Base-by-base conservation (phyloP, 2,113 vertebrate genomes). In the Chaetops frenatus region DNA sequence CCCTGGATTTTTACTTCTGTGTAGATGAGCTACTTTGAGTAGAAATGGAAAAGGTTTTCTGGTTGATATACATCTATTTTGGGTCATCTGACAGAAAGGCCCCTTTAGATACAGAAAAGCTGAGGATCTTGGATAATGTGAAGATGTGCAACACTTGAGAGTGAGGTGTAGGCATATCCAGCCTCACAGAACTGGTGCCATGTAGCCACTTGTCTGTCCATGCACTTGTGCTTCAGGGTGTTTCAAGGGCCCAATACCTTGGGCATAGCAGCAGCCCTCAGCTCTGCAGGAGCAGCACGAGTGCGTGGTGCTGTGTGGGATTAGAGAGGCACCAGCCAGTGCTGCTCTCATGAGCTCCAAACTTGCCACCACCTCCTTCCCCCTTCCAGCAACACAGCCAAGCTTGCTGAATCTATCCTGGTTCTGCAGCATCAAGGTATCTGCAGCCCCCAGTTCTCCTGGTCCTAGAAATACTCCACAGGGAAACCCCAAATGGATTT, bases 301-400 rank as follows among this genome's bases (percentile, higher is more conserved):
- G 44, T 45, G 61, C 0, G 0, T 74, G 60, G 56, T 27, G 44
- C 27, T 28, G 58, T 12, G 67, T 50, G 79, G 80, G 62, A 72
- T 70, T 58, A 48, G 54, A 57, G 1, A 36, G 69, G 42, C 82
- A 25, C 42, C 76, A 56, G 33, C 42, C 88, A 21, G 8, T 44
- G 35, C 69, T 1, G 0, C 44, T 58, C 35, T n/a, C 9, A 6
- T 1, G 0, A 77, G 29, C 47, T 47, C 42, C 33, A 2, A 29
- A 17, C 64, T 28, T 6, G 0, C 48, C 14, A 17, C 74, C 3
- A 4, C 66, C 31, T 69, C 88, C 81, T 72, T 23, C 11, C 17
- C 38, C 35, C 44, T 67, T 56, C 40, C 62, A 69, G 71, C 42
- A 76, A 18, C 58, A 24, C 0, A 1, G 69, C 45, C 45, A 47